Conservation (phyloP, 2,888 invertebrate species). For the Agonopterix heracliana region DNA sequence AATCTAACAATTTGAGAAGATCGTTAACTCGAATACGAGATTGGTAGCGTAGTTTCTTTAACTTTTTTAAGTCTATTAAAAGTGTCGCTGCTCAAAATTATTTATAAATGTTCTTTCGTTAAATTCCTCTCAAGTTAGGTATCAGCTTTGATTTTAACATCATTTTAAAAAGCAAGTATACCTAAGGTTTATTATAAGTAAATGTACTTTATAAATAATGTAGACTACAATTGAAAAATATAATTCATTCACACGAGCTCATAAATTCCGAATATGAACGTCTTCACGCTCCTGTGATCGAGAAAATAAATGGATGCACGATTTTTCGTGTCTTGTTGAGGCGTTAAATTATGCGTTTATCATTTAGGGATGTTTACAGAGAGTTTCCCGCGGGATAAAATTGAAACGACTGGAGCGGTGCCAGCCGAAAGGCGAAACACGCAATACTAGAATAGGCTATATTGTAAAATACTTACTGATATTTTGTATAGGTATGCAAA, state of each 20-base stretch:
- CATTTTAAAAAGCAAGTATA: too few species aligned
- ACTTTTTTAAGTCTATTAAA: too few species aligned
- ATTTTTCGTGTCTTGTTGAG: slow-evolving; percentile 60
- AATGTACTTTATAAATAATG: too few species aligned
- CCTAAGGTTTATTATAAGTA: too few species aligned
- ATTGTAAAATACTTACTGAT: background rate
- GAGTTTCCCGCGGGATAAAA: slow-evolving; percentile 59
- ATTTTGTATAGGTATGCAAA: background rate
- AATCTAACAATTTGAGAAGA: background rate
- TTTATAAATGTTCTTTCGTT: too few species aligned
- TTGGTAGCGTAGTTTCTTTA: too few species aligned
- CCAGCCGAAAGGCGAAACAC: slow-evolving; percentile 45
- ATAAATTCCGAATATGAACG: slow-evolving; percentile 51
- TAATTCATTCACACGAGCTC: slow-evolving; percentile 30
- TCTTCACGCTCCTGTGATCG: slow-evolving; percentile 56
- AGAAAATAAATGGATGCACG: slow-evolving; percentile 56
- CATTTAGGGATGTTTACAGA: slow-evolving; percentile 72
- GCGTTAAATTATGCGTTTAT: slow-evolving; percentile 73
- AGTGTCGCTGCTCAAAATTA: too few species aligned
- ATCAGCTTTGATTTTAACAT: too few species aligned
- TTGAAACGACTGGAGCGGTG: slow-evolving; percentile 71
- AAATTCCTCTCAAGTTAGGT: too few species aligned
- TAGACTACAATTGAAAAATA: too few species aligned
- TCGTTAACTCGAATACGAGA: too few species aligned
- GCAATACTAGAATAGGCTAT: slow-evolving; percentile 16